Base-by-base conservation (phyloP, 2,797 vertebrate genomes). In the Chaenodraco wilsoni region DNA sequence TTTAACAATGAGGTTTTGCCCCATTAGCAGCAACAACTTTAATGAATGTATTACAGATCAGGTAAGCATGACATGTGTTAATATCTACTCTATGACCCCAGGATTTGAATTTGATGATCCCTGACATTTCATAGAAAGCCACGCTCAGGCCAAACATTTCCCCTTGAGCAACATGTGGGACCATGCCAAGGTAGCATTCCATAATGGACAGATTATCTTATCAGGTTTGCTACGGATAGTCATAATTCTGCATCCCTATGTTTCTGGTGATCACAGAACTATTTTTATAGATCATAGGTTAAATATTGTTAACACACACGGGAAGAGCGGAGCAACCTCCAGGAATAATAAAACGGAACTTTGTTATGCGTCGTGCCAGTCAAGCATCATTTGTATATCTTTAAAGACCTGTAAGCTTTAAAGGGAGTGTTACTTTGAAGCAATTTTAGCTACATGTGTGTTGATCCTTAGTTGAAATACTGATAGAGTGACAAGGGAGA, bases 391-490 rank as follows among this genome's bases (percentile, higher is more conserved):
- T 71, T 59, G 5, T 27, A 44, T 49, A 45, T 68, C 76, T 81
- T 83, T 69, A 72, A 66, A 70, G 44, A 69, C 62, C 56, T 81
- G 63, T 68, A 81, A 63, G 57, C 58, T 83, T 77, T 17, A 56
- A 55, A 40, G 66, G 69, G 45, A 64, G 62, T 70, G 73, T 67
- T 33, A 27, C 45, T 70, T 52, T 65, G 63, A 76, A 59, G 51
- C 52, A 68, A 71, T 72, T 67, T 58, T 63, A 69, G 48, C 45
- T 71, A 37, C 63, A 68, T 68, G 46, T 67, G 27, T 27, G 27
- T 27, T 27, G 27, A 27, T 27, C 1, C 27, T 27, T 27, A 27
- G 27, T 27, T 27, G 27, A 27, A 27, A 27, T 5, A 27, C 27
- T 27, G 59, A 76, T 65, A 59, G 45, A 72, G 41, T 67, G 56